These are phyloP conservation scores for Pelochelys cantorii DNA, from an alignment of 2,797 vertebrate species.

Conservation along the genomic window DNA sequence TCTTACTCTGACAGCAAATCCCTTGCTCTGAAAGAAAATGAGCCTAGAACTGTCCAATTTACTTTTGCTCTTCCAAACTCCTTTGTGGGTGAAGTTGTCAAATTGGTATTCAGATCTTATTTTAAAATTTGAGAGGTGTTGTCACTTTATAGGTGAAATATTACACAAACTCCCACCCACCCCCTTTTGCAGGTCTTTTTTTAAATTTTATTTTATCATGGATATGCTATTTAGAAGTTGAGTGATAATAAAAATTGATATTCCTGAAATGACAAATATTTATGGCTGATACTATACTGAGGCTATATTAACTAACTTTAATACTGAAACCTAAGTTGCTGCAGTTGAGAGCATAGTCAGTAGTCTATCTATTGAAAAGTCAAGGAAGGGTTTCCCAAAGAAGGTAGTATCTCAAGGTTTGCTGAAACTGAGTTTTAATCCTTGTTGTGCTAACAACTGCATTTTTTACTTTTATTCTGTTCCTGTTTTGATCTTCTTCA, in stretches of 20 bases:
- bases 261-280: not conserved
- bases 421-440: not conserved
- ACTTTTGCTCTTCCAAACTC: not conserved
- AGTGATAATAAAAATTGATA: not conserved
- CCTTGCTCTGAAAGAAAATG: not conserved
- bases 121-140: not conserved
- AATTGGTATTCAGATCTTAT: not conserved
- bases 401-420: not conserved
- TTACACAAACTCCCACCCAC: not conserved
- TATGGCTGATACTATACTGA: not conserved
- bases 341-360: not conserved
- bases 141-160: not conserved
- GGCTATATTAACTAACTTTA: not conserved
- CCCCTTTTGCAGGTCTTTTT: not conserved
- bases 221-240: not conserved
- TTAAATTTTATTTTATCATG: not conserved
- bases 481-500: not conserved
- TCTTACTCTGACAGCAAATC: not conserved
- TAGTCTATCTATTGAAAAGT: not conserved
- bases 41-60: not conserved
- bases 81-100: not conserved
- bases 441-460: not conserved
- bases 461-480: not conserved
- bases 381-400: not conserved
- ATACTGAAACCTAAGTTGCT: not conserved